phyloP scores from a whole-genome alignment of 2,797 vertebrate genomes.

The Diglossa cyanea region DNA sequence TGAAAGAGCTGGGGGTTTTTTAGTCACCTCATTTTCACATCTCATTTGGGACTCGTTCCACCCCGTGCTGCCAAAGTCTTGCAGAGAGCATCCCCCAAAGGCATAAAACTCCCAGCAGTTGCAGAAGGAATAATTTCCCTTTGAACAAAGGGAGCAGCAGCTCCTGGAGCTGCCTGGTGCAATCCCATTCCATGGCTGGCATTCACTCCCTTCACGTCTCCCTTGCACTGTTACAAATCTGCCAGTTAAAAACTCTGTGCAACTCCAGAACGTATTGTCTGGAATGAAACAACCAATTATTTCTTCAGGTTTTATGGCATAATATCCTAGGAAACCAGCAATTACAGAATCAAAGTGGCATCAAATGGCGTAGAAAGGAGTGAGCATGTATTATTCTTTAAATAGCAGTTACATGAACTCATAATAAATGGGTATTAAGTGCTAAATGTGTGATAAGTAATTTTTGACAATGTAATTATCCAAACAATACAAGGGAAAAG shows the following conservation, averaged over 20 bases:
- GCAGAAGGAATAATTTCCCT: background rate
- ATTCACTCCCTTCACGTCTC: conserved; percentile 36
- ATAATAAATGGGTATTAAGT: conserved; percentile 82
- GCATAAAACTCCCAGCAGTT: background rate
- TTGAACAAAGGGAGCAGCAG: background rate
- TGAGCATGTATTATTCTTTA: conserved; percentile 79
- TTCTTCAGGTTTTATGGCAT: conserved; percentile 82
- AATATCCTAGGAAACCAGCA: conserved; percentile 82
- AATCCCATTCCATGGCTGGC: background rate
- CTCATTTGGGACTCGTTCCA: background rate
- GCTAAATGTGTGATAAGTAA: conserved; percentile 82
- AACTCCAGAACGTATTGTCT: conserved; percentile 77
- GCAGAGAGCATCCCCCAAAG: conserved; percentile 19
- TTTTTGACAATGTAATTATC: conserved; percentile 80
- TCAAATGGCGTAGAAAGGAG: conserved; percentile 72
- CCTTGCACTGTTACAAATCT: conserved; percentile 65
- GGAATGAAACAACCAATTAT: conserved; percentile 81
- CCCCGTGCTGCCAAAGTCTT: background rate
- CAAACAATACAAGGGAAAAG: conserved; percentile 74
- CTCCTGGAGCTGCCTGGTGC: background rate
- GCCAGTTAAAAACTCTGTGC: conserved; percentile 71
- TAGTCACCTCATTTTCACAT: background rate
- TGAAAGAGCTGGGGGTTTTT: background rate
- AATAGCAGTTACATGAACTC: conserved; percentile 83
- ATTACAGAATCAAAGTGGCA: conserved; percentile 81